Evolutionary conservation across 2,797 vertebrate species (phyloP), one percentile per base, ranked within the genome.

Genomic region (Lepilemur ruficaudatus): DNA sequence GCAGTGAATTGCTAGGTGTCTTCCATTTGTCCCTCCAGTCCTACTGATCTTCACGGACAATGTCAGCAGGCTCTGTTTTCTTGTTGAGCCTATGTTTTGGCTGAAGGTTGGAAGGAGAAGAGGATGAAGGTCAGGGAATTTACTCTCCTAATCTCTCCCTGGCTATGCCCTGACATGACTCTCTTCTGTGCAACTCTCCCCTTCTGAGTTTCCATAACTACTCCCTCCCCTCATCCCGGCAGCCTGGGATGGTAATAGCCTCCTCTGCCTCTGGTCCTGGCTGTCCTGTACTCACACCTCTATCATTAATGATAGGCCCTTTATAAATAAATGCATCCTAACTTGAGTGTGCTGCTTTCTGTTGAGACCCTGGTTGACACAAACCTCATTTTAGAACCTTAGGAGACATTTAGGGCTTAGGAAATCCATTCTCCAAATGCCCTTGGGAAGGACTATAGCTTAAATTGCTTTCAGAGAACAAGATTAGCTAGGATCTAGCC

Each of bases 401-500:
- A 38, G 50, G 41, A 86, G 67, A 81, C 13, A 69, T 70, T 85
- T 52, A 63, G 32, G 41, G 46, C 28, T 81, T 69, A 1, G 3
- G 46, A 70, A 89, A 92, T 75, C 32, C 61, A 76, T 50, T 91
- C 35, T 92, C 18, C 12, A 50, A 80, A 80, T 28, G 69, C 7
- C 25, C 59, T 52, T 79, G 38, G 32, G 32, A 73, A 91, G 38
- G 30, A 73, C 30, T 18, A 67, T 79, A 46, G 63, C 8, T 63
- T 86, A 69, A 89, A 63, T 89, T 83, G 48, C 73, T 95, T 93
- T 85, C 30, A 80, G 18, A 96, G 35, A 61, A 57, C 7, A 80
- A 70, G 8, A 22, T n/a, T 63, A 35, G 30, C 22, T 25, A 28
- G 59, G 43, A 41, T 43, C 48, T 73, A 55, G 41, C 7, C 35